Base-by-base conservation (phyloP, 23 tunicate species). In the Clavelina lepadiformis region DNA sequence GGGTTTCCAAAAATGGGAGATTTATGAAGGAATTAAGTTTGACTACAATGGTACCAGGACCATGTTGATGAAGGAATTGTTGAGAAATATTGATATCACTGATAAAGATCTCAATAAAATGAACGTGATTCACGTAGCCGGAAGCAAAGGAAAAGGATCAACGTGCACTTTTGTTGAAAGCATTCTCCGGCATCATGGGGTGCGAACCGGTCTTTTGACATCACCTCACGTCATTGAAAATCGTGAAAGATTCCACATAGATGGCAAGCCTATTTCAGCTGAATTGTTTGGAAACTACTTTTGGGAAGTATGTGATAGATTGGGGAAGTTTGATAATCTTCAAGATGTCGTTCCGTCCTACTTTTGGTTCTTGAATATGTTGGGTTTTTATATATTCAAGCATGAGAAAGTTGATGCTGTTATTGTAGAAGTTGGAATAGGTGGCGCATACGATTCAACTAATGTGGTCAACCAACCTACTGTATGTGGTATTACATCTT, bases 131-230 rank as follows among this genome's bases (percentile, higher is more conserved):
- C 96, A 88, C 37, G 68, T 88, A 30, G 60, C 78, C 33, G 96
- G 96, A 29, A 88, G 88, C 28, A 88, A 88, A 61, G 96, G 96
- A 21, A 92, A 92, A 67, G 98, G 98, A 0, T 83, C 98, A 67
- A 92, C 98, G 2, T 83, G 93, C 58, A 87, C 98, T 4, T 72
- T 92, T 58, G 82, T 85, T 22, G 98, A 92, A 58, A 73, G 87
- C 46, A 78, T 92, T 28, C 49, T 92, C 25, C 74, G 88, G 30
- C 80, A 78, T 61, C 68, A 74, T 60, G 98, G 88, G 11, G 61
- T 70, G 27, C 63, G 58, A 63, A 92, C 98, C n/a, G 98, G 98
- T 6, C 78, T 92, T 59, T 92, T 77, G 28, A 83, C 77, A 29
- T 92, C 98, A 1, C 98, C 98, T 26, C 98, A 92, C 51, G 36